Percentiles rank a stretch among this genome's conserved stretches.
Evolutionary conservation across 2,113 vertebrate species (phyloP).

Genomic region (Gobiocypris rarus): DNA sequence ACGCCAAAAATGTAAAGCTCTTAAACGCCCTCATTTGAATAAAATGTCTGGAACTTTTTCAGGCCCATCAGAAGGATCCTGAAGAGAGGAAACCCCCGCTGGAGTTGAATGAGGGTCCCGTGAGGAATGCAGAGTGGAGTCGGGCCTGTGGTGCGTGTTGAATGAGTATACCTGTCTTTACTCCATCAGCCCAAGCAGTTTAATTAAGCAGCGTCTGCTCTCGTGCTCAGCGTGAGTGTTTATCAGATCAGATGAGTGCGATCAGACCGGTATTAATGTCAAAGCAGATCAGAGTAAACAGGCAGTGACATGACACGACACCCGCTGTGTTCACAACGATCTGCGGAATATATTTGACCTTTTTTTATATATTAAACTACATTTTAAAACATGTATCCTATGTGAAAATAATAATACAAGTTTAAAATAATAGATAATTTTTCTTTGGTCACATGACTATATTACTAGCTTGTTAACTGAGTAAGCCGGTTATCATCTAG

Average conservation of each 20-base stretch:
- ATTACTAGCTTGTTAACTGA: neutral
- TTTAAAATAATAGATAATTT: neutral
- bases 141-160: constrained; percentile 44
- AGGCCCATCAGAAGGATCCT: constrained; percentile 22
- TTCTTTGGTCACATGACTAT: neutral
- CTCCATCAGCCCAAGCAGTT: constrained; percentile 43
- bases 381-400: neutral
- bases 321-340: neutral
- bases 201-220: constrained; percentile 68
- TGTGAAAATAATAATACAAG: neutral
- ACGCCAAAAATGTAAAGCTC: neutral
- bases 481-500: neutral
- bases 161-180: constrained; percentile 39
- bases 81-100: neutral
- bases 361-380: neutral
- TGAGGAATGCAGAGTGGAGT: constrained; percentile 64
- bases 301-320: neutral
- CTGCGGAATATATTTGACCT: neutral
- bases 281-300: neutral
- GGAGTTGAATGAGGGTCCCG: constrained; percentile 45
- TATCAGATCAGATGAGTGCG: constrained; percentile 50
- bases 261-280: neutral
- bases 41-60: constrained; percentile 35
- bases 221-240: constrained; percentile 60
- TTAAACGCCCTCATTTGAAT: neutral